Percentiles rank a stretch among this genome's conserved stretches.
These are phyloP conservation scores for Pristionchus entomophagus DNA, from an alignment of 2,888 invertebrate species.

Conservation along the genomic window DNA sequence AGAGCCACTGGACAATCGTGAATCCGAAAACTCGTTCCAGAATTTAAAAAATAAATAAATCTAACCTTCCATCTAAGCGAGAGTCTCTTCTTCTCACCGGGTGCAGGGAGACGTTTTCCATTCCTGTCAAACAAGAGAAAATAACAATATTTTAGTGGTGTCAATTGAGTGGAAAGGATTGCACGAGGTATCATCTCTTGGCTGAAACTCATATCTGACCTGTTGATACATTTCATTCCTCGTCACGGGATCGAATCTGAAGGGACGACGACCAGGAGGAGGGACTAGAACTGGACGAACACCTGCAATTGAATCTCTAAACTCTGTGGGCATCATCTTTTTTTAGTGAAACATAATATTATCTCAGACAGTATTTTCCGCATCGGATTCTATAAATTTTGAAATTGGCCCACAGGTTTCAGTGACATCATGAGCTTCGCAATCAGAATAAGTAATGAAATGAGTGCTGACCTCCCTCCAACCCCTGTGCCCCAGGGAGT, in stretches of 20 bases:
- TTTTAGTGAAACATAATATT: too few species aligned
- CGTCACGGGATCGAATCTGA: constrained; percentile 70
- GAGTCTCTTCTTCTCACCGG: constrained; percentile 67
- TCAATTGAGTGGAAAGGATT: neutral
- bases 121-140: constrained; percentile 55
- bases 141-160: too few species aligned
- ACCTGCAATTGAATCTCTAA: constrained; percentile 46
- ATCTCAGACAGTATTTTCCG: too few species aligned
- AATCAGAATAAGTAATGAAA: too few species aligned
- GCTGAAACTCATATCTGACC: neutral
- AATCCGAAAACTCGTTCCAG: too few species aligned
- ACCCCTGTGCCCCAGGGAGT: constrained; percentile 7
- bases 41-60: neutral
- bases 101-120: constrained; percentile 70
- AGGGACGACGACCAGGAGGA: constrained; percentile 67
- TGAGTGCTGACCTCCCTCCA: constrained; percentile 15
- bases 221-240: constrained; percentile 66
- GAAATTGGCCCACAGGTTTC: too few species aligned
- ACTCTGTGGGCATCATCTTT: too few species aligned
- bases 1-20: too few species aligned
- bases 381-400: too few species aligned
- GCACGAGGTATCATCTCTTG: neutral
- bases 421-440: too few species aligned
- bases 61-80: constrained; percentile 70
- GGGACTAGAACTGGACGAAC: constrained; percentile 56